These are phyloP conservation scores for Hirudinaria manillensis DNA, from an alignment of 2,888 invertebrate genomes.

Conservation along the genomic window DNA sequence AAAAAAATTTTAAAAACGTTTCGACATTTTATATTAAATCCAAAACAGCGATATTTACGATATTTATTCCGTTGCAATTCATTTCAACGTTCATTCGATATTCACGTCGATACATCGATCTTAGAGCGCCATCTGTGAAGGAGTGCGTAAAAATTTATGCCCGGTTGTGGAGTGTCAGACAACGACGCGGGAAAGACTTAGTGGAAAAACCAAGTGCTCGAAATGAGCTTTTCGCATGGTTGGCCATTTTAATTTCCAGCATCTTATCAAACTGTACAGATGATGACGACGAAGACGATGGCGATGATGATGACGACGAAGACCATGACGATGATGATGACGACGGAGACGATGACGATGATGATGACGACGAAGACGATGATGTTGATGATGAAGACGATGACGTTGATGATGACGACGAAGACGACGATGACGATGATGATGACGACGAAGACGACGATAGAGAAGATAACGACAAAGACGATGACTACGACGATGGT, in stretches of 20 bases:
- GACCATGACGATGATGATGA: conserved; percentile 30
- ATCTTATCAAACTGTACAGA: neutral
- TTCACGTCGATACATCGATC: neutral
- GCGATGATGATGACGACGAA: conserved; percentile 7
- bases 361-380: conserved; percentile 31
- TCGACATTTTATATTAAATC: too few relatives aligned
- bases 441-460: neutral
- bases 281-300: neutral
- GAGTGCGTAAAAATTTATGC: too few relatives aligned
- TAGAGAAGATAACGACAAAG: neutral
- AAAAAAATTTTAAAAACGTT: too few relatives aligned
- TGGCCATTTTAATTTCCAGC: too few relatives aligned
- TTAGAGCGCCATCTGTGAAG: neutral
- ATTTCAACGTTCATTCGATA: too few relatives aligned
- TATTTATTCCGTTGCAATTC: too few relatives aligned
- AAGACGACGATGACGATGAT: conserved; percentile 77
- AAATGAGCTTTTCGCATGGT: too few relatives aligned
- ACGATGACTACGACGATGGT: conserved; percentile 11
- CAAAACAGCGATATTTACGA: too few relatives aligned
- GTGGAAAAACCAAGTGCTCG: too few relatives aligned
- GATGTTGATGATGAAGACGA: conserved; percentile 33
- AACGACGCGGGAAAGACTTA: too few relatives aligned
- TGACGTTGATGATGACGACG: conserved; percentile 31
- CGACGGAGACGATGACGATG: conserved; percentile 25
- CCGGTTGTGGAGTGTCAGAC: too few relatives aligned